These are phyloP conservation scores for Aspiorhynchus laticeps DNA, from an alignment of 2,113 vertebrate genomes.

Conservation along the genomic window DNA sequence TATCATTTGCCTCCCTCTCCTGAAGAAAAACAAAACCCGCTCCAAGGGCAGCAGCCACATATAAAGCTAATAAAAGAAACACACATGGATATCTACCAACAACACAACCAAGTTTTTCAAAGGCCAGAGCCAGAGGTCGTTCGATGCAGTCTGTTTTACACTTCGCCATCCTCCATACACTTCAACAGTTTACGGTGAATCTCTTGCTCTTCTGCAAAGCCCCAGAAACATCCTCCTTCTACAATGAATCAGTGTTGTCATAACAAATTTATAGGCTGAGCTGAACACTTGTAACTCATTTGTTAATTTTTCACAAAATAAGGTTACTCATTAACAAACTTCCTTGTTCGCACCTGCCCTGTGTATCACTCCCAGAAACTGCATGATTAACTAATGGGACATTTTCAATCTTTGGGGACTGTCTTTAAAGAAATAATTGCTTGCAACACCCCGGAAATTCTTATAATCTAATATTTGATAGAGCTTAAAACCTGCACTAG, in stretches of 20 bases:
- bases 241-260: background rate
- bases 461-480: too few species aligned
- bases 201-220: background rate
- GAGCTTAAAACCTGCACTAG: too few species aligned
- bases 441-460: too few species aligned
- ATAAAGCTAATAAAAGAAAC: conserved; percentile 65
- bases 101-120: conserved; percentile 57
- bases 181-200: background rate
- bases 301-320: background rate
- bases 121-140: conserved; percentile 61
- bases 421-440: too few species aligned
- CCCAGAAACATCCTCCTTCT: background rate
- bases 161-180: background rate
- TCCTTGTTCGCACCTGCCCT: background rate
- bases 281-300: background rate
- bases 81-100: conserved; percentile 70
- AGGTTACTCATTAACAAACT: background rate
- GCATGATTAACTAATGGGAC: too few species aligned
- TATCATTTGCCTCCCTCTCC: conserved; percentile 52
- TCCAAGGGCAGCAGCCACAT: conserved; percentile 64
- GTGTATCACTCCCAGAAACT: background rate
- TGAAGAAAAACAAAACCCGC: conserved; percentile 64
- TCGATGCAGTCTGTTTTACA: conserved; percentile 68
- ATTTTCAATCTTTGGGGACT: background rate
- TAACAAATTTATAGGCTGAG: background rate